Evolutionary conservation across 2,888 invertebrate species (phyloP), one percentile per base, ranked within the genome.

Genomic region (Xanthia icteritia): DNA sequence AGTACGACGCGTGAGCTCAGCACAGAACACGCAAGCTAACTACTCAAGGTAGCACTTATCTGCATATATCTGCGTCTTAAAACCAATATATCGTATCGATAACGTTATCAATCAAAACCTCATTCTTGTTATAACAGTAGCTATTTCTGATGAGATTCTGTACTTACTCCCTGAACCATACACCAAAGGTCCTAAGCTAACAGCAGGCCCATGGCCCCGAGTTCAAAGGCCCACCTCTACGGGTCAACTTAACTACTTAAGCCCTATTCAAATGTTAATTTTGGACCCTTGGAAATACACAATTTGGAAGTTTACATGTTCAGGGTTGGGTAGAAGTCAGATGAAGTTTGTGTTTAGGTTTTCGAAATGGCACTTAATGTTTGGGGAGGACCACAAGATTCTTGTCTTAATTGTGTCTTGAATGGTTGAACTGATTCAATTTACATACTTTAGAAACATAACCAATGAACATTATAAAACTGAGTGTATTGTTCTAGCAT

Each of bases 231-330:
- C 61, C 74, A 68, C 68, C 51, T 48, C 63, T 67, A 66, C 48
- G 64, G 69, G 76, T 81, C 76, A 82, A 84, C 77, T 65, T 76
- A 75, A 64, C 81, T 76, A 83, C 83, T 77, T 81, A 81, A 66
- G 64, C 67, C 65, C 72, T 76, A 85, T 82, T 86, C 84, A 78
- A 85, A 87, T 82, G 85, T 85, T 82, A 85, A 87, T 87, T 87
- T 84, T 80, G 63, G 56, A 77, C 74, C 82, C 76, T 69, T 65
- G 66, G 48, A 68, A 76, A 68, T 69, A 84, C 68, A 82, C 80
- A 80, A 80, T 84, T 82, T 70, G 20, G 58, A 81, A 81, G 77
- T 84, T 84, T 75, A 81, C 65, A 64, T 70, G 79, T 76, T 73
- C 69, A 77, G 42, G 73, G 56, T 27, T 75, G 64, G 23, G 20